phyloP scores from a whole-genome alignment of 2,888 invertebrate genomes.

The Exephanes ischioxanthus region DNA sequence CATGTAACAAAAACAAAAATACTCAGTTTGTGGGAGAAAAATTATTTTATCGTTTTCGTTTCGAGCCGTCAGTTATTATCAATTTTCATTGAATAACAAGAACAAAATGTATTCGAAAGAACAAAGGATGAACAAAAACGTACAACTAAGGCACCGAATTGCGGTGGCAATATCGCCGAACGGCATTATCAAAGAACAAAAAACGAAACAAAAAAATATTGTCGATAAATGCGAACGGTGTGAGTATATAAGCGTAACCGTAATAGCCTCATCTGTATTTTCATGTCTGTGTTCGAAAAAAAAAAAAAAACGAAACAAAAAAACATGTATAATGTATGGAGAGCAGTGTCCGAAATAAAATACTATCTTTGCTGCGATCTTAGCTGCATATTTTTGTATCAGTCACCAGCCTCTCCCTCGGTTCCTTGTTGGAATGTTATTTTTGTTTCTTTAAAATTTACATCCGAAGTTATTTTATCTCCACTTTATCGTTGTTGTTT shows the following conservation, averaged over 20 bases:
- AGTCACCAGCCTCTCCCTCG: constrained; percentile 73
- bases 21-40: constrained; percentile 1
- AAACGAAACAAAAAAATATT: constrained; percentile 27
- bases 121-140: constrained; percentile 29
- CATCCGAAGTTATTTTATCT: constrained; percentile 58
- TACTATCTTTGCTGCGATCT: constrained; percentile 77
- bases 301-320: constrained; percentile 51
- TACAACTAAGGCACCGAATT: constrained; percentile 40
- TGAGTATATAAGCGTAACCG: constrained; percentile 46
- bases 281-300: constrained; percentile 59
- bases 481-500: constrained; percentile 71
- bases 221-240: constrained; percentile 46
- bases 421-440: constrained; percentile 56
- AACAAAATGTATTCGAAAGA: constrained; percentile 31
- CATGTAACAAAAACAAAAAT: not conserved
- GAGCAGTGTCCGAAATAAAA: constrained; percentile 78
- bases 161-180: constrained; percentile 45
- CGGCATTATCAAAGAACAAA: constrained; percentile 31
- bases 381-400: constrained; percentile 71
- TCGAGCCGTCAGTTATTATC: not conserved
- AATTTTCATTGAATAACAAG: constrained; percentile 23
- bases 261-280: constrained; percentile 62
- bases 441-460: constrained; percentile 45
- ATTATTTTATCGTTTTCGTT: constrained; percentile 20
- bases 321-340: constrained; percentile 73